Evolutionary conservation across 2,113 vertebrate species (phyloP), one percentile per base, ranked within the genome.

Genomic region (Lepus europaeus): DNA sequence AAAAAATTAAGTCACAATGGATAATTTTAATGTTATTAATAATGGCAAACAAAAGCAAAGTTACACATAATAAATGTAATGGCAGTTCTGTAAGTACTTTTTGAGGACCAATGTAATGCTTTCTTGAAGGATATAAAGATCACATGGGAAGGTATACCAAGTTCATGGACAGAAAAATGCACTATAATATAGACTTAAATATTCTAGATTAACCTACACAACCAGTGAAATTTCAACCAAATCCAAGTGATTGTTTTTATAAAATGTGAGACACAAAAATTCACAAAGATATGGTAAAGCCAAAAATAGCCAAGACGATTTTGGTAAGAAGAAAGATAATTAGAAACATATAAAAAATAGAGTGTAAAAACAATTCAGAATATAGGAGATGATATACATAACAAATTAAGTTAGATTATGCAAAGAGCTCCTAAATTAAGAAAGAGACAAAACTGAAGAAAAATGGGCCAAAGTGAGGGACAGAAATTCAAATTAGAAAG

Each of bases 401-500:
- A 69, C 74, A 36, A 73, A 20, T 9, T 69, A 73, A 94, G 29
- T 61, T 63, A 86, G 23, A 68, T 61, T 22, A 29, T 79, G 45
- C n/a, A 45, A 85, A 79, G n/a, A 81, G 12, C 20, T 76, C 39
- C 53, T 68, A 39, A 51, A 77, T 10, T 59, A 88, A 53, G 29
- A 69, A 80, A 33, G 59, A 78, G 49, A 45, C 29, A 78, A 92
- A 90, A 68, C 12, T 20, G 64, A 90, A 94, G 85, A 87, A 29
- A 59, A 77, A 64, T 39, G 33, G 9, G 22, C 10, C 49, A 45
- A 25, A 56, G 5, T 77, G 59, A 64, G 39, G 20, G 80, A 63
- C 0, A 83, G 33, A 9, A 51, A 72, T 51, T 63, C 45, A 73
- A 2, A 64, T 81, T 59, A 39, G 6, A 68, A 39, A 33, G 27